A percentile compares a stretch with the other conserved stretches of the same genome.
These are phyloP conservation scores for Scarus forsteni DNA, from an alignment of 2,797 vertebrate genomes.

Conservation along the genomic window DNA sequence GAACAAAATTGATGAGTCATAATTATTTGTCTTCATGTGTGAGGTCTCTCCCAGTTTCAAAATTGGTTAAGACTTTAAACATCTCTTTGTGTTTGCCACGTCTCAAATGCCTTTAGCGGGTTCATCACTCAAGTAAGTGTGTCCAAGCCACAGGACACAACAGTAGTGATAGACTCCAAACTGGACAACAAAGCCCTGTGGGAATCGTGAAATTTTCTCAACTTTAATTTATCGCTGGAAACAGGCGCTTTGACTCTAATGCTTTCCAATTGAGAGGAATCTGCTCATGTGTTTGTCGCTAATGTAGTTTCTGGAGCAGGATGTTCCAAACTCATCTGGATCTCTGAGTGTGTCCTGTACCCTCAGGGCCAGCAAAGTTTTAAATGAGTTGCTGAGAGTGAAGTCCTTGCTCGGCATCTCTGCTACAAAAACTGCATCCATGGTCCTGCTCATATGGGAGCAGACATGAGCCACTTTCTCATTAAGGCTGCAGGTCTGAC, in stretches of 20 bases:
- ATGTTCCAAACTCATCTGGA: constrained; percentile 36
- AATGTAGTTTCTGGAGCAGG: constrained; percentile 3
- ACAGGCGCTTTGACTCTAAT: constrained; percentile 2
- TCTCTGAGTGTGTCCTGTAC: constrained; percentile 26
- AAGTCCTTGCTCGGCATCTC: constrained; percentile 38
- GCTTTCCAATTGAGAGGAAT: constrained; percentile 18
- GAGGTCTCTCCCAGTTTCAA: no score
- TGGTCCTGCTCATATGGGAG: constrained; percentile 32
- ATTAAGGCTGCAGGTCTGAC: constrained; percentile 41
- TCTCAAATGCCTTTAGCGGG: not conserved
- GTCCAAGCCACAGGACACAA: constrained; percentile 24
- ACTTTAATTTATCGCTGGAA: not conserved
- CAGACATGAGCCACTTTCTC: constrained; percentile 30
- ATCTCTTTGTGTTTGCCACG: no score
- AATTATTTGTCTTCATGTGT: no score
- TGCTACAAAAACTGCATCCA: constrained; percentile 28
- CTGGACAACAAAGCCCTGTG: constrained; percentile 14
- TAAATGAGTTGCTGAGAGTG: constrained; percentile 34
- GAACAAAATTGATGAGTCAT: no score
- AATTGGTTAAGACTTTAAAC: no score
- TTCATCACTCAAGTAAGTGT: constrained; percentile 20
- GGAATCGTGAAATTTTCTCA: constrained; percentile 6
- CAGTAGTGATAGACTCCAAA: constrained; percentile 13
- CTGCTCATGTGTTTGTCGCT: constrained; percentile 14
- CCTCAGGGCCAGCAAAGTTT: constrained; percentile 41